Conservation (phyloP, 2,888 invertebrate species). For the Drosophila prolongata region DNA sequence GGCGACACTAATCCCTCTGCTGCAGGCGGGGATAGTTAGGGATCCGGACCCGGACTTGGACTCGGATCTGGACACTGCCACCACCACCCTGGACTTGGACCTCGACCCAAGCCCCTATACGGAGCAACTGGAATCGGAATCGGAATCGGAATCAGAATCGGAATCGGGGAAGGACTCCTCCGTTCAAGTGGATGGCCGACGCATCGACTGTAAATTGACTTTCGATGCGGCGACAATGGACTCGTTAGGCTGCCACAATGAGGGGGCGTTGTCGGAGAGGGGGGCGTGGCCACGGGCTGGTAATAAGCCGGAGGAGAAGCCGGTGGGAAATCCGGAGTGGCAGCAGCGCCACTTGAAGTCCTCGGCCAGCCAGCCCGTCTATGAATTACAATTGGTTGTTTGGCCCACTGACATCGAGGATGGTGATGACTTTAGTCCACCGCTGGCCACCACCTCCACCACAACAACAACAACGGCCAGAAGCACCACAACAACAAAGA, state of each 20-base stretch:
- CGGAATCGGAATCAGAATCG: background rate
- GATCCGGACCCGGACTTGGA: background rate
- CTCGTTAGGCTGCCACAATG: slow-evolving; percentile 67
- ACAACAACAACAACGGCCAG: background rate
- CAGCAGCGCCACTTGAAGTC: slow-evolving; percentile 30
- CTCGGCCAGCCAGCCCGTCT: slow-evolving; percentile 64
- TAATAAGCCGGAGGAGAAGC: slow-evolving; percentile 62
- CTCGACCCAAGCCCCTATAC: slow-evolving; percentile 10
- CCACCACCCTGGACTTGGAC: slow-evolving; percentile 1
- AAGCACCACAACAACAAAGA: slow-evolving; percentile 10
- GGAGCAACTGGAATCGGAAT: background rate
- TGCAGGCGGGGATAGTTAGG: slow-evolving; percentile 35
- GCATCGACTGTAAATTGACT: slow-evolving; percentile 75
- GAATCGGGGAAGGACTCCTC: background rate
- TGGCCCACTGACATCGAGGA: slow-evolving; percentile 77
- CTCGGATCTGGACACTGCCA: slow-evolving; percentile 2
- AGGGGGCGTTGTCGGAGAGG: slow-evolving; percentile 10
- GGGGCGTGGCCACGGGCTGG: slow-evolving; percentile 7
- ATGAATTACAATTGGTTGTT: slow-evolving; percentile 80
- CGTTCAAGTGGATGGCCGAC: slow-evolving; percentile 34
- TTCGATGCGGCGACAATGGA: slow-evolving; percentile 75
- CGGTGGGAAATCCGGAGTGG: background rate
- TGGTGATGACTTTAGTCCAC: slow-evolving; percentile 44
- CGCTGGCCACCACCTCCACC: slow-evolving; percentile 25
- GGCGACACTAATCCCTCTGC: slow-evolving; percentile 62